Percentiles rank a stretch among this genome's conserved stretches.
phyloP scores from a whole-genome alignment of 2,113 vertebrate genomes.

The Sarotherodon lohbergeri region DNA sequence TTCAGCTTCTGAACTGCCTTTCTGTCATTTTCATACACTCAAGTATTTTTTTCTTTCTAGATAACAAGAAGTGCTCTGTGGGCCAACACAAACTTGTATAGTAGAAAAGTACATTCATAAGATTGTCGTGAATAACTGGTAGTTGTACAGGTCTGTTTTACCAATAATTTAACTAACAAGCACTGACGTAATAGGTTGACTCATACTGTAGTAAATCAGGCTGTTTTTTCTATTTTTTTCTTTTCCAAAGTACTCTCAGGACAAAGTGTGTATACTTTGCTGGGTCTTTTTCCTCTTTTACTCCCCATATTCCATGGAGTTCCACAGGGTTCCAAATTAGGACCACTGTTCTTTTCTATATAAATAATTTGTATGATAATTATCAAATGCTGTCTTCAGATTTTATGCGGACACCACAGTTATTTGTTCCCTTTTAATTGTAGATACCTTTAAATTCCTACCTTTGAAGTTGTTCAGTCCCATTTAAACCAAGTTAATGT shows the following conservation, averaged over 20 bases:
- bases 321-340: not conserved
- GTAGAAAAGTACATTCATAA: not conserved
- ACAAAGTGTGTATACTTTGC: not conserved
- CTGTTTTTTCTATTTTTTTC: not conserved
- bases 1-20: not conserved
- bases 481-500: not conserved
- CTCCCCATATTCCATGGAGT: not conserved
- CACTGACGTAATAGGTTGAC: not conserved
- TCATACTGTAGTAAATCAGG: not conserved
- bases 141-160: not conserved
- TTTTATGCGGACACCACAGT: not conserved
- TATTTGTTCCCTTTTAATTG: not conserved
- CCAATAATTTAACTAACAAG: not conserved
- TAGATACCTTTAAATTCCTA: not conserved
- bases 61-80: not conserved
- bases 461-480: not conserved
- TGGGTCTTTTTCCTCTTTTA: not conserved
- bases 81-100: not conserved
- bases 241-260: not conserved
- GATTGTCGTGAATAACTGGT: not conserved
- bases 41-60: not conserved
- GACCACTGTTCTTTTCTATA: not conserved
- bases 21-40: not conserved
- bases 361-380: not conserved
- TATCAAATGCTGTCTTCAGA: not conserved